These are phyloP conservation scores for Microcebus ravelobensis DNA, from an alignment of 2,113 vertebrate genomes.

Conservation along the genomic window DNA sequence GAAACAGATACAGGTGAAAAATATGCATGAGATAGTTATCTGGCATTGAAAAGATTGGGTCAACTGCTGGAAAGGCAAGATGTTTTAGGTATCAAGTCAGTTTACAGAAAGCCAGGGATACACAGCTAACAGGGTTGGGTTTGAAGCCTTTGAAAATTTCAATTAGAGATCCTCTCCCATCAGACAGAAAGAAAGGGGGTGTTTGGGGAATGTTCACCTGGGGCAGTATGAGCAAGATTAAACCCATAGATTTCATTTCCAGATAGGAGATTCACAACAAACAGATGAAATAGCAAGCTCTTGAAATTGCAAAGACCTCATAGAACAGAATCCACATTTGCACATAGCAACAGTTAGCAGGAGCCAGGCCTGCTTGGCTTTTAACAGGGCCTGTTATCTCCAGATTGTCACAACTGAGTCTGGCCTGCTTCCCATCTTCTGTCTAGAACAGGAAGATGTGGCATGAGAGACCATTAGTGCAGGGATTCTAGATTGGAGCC, in stretches of 20 bases:
- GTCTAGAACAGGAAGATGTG: too few relatives aligned
- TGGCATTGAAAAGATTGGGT: not conserved
- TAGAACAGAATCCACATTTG: rapidly evolving
- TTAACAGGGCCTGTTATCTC: rapidly evolving
- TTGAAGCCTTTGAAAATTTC: not conserved
- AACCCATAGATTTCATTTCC: not conserved
- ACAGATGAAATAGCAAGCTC: not conserved
- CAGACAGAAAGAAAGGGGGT: not conserved
- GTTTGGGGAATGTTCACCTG: not conserved
- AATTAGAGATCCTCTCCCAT: not conserved
- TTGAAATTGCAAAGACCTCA: not conserved
- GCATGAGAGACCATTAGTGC: not conserved
- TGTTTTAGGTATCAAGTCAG: not conserved
- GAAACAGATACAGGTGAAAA: not conserved
- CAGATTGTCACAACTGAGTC: rapidly evolving
- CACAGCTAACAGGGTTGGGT: rapidly evolving
- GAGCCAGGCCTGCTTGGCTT: rapidly evolving
- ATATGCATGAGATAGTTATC: not conserved
- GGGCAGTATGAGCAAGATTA: not conserved
- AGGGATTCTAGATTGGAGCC: not conserved
- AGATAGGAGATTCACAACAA: not conserved
- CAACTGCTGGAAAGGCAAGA: not conserved
- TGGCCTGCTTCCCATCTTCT: rapidly evolving
- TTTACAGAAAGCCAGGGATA: not conserved
- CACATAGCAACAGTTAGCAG: rapidly evolving